Conservation (phyloP, 2,888 invertebrate genomes). For the Dromius quadrimaculatus region DNA sequence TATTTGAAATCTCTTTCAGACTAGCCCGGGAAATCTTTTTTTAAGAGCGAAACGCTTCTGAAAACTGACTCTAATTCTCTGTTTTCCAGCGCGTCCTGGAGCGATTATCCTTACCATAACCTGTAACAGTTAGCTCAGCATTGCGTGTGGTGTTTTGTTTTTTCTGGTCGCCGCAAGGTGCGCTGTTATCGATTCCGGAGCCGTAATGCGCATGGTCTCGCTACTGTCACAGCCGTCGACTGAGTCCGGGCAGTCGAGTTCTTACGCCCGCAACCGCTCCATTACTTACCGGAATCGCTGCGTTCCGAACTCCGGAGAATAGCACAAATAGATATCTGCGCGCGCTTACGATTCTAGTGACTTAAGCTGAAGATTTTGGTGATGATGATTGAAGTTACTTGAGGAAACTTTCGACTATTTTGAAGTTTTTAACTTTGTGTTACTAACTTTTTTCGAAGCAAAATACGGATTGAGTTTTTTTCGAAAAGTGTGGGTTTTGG, state of each 20-base stretch:
- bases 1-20: too few species aligned
- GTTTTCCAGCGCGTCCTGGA: background rate
- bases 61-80: too few species aligned
- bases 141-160: slow-evolving; percentile 42
- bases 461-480: background rate
- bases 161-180: slow-evolving; percentile 47
- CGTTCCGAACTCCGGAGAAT: background rate
- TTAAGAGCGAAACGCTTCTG: too few species aligned
- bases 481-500: background rate
- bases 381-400: slow-evolving; percentile 7
- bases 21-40: too few species aligned
- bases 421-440: slow-evolving; percentile 3
- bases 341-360: too few species aligned
- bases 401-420: background rate
- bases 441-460: background rate
- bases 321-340: too few species aligned
- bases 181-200: slow-evolving; percentile 48
- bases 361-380: too few species aligned
- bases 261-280: background rate
- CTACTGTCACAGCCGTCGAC: background rate
- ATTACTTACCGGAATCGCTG: background rate
- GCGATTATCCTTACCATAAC: background rate
- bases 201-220: slow-evolving; percentile 42
- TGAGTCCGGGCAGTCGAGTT: slow-evolving; percentile 8
- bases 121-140: background rate